Base-by-base conservation (phyloP, 2,113 vertebrate genomes). In the Sander lucioperca region DNA sequence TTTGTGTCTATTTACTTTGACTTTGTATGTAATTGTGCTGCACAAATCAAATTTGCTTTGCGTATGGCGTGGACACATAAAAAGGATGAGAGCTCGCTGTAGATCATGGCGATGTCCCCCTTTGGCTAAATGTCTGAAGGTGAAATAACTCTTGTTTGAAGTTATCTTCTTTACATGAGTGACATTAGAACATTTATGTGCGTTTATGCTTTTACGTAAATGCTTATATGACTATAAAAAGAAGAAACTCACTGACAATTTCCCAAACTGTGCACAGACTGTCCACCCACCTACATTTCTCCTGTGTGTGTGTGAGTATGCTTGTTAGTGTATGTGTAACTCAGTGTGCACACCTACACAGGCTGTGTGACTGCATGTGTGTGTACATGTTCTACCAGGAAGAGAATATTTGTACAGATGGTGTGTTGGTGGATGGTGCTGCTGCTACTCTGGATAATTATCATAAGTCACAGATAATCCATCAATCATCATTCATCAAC, bases 361-460 rank as follows among this genome's bases (percentile, higher is more conserved):
- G 23, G 47, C 74, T 56, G 69, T 79, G 80, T 36, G 79, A 51
- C n/a, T 63, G 54, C 43, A 25, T 56, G 58, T 54, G 74, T 72
- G 67, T 61, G 59, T 59, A 16, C 30, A 30, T 75, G 77, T 53
- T 76, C 36, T 43, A 65, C 8, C 51, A 69, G 69, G 65, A 79
- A 8, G 62, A 77, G 79, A 82, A 88, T 75, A 85, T 84, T 88
- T 53, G 78, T 88, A 62, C 89, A 90, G 89, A 90, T 88, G 89
- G 89, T 80, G 79, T 88, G 84, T 88, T 89, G 85, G 84, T 85
- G 83, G 85, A 82, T 70, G 67, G 61, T 78, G 64, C 62, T 68
- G 63, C 86, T 85, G 73, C 51, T 63, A 51, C 79, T 79, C 54
- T 67, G 61, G 72, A 77, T 76, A 62, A 62, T 67, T 16, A 74